These are phyloP conservation scores for Brachylomia viminalis DNA, from an alignment of 2,888 invertebrate genomes.

Conservation along the genomic window DNA sequence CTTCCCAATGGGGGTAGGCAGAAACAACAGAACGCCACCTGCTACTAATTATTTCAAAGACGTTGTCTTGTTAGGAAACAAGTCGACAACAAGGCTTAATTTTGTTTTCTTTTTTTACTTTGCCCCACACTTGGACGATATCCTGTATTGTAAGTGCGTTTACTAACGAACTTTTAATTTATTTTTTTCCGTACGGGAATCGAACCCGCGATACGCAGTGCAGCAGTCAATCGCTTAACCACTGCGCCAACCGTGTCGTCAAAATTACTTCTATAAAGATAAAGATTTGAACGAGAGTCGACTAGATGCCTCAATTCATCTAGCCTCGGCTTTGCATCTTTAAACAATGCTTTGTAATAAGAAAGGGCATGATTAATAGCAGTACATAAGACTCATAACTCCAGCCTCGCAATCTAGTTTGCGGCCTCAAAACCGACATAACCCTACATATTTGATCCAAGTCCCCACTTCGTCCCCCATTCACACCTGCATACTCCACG, in stretches of 20 bases:
- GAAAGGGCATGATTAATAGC: constrained; percentile 29
- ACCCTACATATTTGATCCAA: constrained; percentile 61
- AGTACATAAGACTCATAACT: constrained; percentile 43
- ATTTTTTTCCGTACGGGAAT: too few relatives aligned
- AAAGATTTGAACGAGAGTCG: background rate
- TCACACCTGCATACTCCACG: constrained; percentile 71
- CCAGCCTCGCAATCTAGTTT: constrained; percentile 48
- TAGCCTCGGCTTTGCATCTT: constrained; percentile 7
- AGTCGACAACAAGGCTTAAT: background rate
- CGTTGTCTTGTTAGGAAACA: background rate
- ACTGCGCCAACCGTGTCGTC: too few relatives aligned
- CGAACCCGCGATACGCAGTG: too few relatives aligned
- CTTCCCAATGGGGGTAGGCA: background rate
- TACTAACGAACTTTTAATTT: too few relatives aligned
- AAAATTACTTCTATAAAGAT: background rate
- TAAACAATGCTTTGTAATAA: constrained; percentile 24
- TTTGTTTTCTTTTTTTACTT: too few relatives aligned
- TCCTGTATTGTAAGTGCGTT: too few relatives aligned
- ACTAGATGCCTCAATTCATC: background rate
- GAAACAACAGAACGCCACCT: background rate
- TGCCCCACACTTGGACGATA: too few relatives aligned
- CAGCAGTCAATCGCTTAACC: too few relatives aligned
- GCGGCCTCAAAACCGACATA: constrained; percentile 41
- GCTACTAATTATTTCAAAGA: background rate
- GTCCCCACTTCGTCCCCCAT: constrained; percentile 54